Conservation (phyloP, 2,113 vertebrate species). For the Cynoglossus semilaevis region DNA sequence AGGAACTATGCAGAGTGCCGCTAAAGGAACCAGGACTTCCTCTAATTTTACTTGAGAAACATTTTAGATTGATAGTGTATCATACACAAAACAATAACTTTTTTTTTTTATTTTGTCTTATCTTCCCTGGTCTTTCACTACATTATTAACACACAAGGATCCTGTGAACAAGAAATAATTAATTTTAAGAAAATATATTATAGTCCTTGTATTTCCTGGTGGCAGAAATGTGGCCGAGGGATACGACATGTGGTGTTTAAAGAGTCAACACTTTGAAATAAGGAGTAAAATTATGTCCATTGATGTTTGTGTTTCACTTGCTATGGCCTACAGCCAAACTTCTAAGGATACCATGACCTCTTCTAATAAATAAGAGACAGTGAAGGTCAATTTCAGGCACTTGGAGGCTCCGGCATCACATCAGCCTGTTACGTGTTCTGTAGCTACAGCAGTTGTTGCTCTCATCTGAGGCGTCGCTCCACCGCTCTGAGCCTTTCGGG, state of each 20-base stretch:
- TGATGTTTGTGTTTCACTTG: slow-evolving; percentile 82
- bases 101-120: too few relatives aligned
- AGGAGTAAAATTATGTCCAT: slow-evolving; percentile 83
- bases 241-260: not conserved
- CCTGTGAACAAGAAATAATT: too few relatives aligned
- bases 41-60: too few relatives aligned
- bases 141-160: too few relatives aligned
- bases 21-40: too few relatives aligned
- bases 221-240: too few relatives aligned
- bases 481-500: slow-evolving; percentile 49
- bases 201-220: too few relatives aligned
- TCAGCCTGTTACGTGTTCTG: slow-evolving; percentile 42
- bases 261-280: slow-evolving; percentile 64
- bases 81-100: too few relatives aligned
- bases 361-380: slow-evolving; percentile 50
- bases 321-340: slow-evolving; percentile 76
- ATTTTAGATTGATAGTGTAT: too few relatives aligned
- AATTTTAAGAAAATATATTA: too few relatives aligned
- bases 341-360: slow-evolving; percentile 38
- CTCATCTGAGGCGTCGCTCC: slow-evolving; percentile 19
- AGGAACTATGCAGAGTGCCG: too few relatives aligned
- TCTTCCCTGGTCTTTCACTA: too few relatives aligned
- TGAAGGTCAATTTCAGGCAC: slow-evolving; percentile 65
- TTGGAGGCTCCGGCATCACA: slow-evolving; percentile 48
- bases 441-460: slow-evolving; percentile 12